These are phyloP conservation scores for Erebia epiphron DNA, from an alignment of 2,888 invertebrate genomes.

Conservation along the genomic window DNA sequence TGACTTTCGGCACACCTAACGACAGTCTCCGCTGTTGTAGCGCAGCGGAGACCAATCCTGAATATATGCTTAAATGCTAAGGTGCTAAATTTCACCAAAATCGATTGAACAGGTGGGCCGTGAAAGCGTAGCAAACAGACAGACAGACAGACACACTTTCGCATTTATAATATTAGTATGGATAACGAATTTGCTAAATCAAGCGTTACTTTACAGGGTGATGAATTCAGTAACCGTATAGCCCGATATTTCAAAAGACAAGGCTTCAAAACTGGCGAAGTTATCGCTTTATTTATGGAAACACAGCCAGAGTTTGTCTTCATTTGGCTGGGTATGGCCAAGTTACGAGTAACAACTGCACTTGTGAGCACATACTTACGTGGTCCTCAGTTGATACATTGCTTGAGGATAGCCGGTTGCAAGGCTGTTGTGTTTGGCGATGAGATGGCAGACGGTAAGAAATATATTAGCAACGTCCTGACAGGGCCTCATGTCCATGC, in stretches of 20 bases:
- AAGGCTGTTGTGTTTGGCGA: slow-evolving; percentile 90
- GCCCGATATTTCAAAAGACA: slow-evolving; percentile 81
- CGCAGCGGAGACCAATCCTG: too few species aligned
- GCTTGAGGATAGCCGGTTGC: slow-evolving; percentile 89
- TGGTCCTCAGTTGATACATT: slow-evolving; percentile 90
- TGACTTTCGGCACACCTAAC: too few species aligned
- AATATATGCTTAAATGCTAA: too few species aligned
- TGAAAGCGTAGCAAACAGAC: too few species aligned
- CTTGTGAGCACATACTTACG: slow-evolving; percentile 94
- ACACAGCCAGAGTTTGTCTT: slow-evolving; percentile 93
- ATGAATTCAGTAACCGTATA: slow-evolving; percentile 83
- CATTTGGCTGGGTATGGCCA: slow-evolving; percentile 95
- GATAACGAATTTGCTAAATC: too few species aligned
- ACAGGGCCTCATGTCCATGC: too few species aligned
- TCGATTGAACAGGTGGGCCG: too few species aligned
- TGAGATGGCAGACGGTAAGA: slow-evolving; percentile 79
- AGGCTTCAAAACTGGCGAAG: slow-evolving; percentile 87
- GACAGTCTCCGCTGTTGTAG: too few species aligned
- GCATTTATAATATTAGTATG: too few species aligned
- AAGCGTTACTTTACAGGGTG: slow-evolving; percentile 64
- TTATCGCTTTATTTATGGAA: slow-evolving; percentile 94
- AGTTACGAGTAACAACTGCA: slow-evolving; percentile 91
- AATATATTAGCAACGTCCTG: too few species aligned
- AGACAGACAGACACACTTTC: too few species aligned
- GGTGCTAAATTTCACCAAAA: too few species aligned